These are phyloP conservation scores for Scotopteryx bipunctaria DNA, from an alignment of 2,888 invertebrate species.

Conservation along the genomic window DNA sequence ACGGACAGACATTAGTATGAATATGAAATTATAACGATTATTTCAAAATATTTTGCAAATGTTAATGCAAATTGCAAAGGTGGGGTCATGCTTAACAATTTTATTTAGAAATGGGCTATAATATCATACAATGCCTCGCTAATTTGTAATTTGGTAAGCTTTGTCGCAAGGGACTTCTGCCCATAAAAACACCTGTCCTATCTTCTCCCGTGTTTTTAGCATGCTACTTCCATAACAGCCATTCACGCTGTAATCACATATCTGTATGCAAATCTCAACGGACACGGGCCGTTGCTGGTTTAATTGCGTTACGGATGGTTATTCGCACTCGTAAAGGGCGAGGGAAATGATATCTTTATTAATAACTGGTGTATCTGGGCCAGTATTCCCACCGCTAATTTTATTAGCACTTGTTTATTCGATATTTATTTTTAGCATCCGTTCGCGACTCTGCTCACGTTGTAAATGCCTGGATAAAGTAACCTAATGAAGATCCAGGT, in stretches of 20 bases:
- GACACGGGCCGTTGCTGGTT: slow-evolving; percentile 60
- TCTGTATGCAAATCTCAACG: slow-evolving; percentile 77
- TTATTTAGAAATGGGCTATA: not conserved
- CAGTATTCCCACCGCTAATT: slow-evolving; percentile 50
- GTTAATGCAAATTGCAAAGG: too few relatives aligned
- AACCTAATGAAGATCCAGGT: too few relatives aligned
- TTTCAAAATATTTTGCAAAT: too few relatives aligned
- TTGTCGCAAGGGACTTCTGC: slow-evolving; percentile 3
- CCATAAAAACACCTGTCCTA: slow-evolving; percentile 21
- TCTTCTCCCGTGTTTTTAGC: slow-evolving; percentile 37
- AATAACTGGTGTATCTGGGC: slow-evolving; percentile 55
- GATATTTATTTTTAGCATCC: slow-evolving; percentile 37
- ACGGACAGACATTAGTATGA: too few relatives aligned
- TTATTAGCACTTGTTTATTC: slow-evolving; percentile 46
- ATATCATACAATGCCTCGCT: not conserved
- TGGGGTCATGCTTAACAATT: too few relatives aligned
- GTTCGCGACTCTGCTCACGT: not conserved
- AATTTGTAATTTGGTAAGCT: slow-evolving; percentile 13
- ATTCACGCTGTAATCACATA: slow-evolving; percentile 66
- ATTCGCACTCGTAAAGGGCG: slow-evolving; percentile 58
- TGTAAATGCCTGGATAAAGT: too few relatives aligned
- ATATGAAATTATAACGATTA: not conserved
- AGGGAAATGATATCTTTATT: slow-evolving; percentile 67
- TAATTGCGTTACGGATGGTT: slow-evolving; percentile 70
- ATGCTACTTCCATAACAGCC: slow-evolving; percentile 46